Percentiles rank a stretch among this genome's conserved stretches.
phyloP scores from a whole-genome alignment of 2,888 invertebrate genomes.

The Sphaerophoria rueppellii region DNA sequence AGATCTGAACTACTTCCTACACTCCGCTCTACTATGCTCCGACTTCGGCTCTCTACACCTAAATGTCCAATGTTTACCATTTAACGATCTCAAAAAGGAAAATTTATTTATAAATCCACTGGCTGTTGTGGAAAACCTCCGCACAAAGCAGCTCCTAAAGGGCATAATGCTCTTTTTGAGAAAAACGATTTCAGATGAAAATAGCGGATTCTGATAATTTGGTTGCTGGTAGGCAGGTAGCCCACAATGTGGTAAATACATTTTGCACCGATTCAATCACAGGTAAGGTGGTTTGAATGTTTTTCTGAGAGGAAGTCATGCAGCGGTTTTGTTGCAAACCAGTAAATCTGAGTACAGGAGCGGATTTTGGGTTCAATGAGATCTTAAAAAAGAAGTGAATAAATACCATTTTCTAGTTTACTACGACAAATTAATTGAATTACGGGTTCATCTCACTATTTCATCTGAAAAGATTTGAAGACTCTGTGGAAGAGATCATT shows the following conservation, averaged over 20 bases:
- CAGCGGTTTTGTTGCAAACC: slow-evolving; percentile 49
- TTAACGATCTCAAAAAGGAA: slow-evolving; percentile 58
- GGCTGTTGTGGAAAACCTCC: slow-evolving; percentile 10
- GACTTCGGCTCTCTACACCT: too few relatives aligned
- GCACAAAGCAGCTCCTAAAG: neutral
- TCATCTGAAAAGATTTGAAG: too few relatives aligned
- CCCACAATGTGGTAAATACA: slow-evolving; percentile 36
- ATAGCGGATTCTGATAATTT: slow-evolving; percentile 30
- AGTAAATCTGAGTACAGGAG: neutral
- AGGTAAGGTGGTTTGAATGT: slow-evolving; percentile 59
- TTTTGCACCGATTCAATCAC: slow-evolving; percentile 58
- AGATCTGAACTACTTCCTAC: slow-evolving; percentile 55
- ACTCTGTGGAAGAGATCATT: too few relatives aligned
- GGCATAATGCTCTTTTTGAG: slow-evolving; percentile 17
- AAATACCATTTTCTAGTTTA: too few relatives aligned
- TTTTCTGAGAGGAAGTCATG: slow-evolving; percentile 37
- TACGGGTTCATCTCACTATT: too few relatives aligned
- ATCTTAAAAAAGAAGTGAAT: neutral
- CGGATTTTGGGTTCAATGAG: neutral
- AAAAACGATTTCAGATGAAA: slow-evolving; percentile 13
- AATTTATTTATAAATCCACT: slow-evolving; percentile 68
- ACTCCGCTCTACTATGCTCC: neutral
- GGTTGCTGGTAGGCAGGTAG: slow-evolving; percentile 10
- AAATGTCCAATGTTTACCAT: slow-evolving; percentile 38
- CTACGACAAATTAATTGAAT: too few relatives aligned